Base-by-base conservation (phyloP, 2,113 vertebrate genomes). In the Butorides virescens region DNA sequence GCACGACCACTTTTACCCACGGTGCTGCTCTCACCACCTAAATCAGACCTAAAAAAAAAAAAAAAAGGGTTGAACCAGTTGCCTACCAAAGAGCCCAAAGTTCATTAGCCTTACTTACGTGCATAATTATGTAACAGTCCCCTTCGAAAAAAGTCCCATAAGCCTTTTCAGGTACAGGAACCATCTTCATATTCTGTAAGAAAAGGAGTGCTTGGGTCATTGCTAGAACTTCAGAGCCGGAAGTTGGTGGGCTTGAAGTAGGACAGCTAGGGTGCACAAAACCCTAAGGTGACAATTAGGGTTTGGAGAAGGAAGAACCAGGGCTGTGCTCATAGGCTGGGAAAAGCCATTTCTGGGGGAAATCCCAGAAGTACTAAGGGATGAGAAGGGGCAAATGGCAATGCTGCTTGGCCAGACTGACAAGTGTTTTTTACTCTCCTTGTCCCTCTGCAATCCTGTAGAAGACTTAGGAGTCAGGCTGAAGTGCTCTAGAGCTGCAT, bases 71-170 rank as follows among this genome's bases (percentile, higher is more conserved):
- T 42, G 50, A 76, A 62, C 21, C 37, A 46, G 19, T 1, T 71
- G 13, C 29, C 42, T 68, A 8, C 42, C 34, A 52, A 46, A 76
- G 32, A 74, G 36, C 36, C 5, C 29, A 13, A 6, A 1, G 4
- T 27, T 30, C 47, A 5, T 3, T 13, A 5, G 7, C 27, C 16
- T 44, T 90, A 99, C 99, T 99, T 95, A 99, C 99, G 8, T 98
- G 85, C 72, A 99, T 93, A 91, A 99, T 82, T 63, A 99, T 97
- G 94, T 99, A 99, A 91, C 98, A 99, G 95, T 99, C 99, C 14
- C 99, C 99, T 96, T 99, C 99, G 86, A 99, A 99, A 91, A 99
- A 99, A 34, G 98, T 99, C 44, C 99, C 99, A 47, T 98, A 99
- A 34, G 97, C 98, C 67, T 98, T 98, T 34, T 98, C 95, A 65